A percentile compares a stretch with the other conserved stretches of the same genome.
phyloP scores from a whole-genome alignment of 1,140 invertebrate species.

The Papilio glaucus region DNA sequence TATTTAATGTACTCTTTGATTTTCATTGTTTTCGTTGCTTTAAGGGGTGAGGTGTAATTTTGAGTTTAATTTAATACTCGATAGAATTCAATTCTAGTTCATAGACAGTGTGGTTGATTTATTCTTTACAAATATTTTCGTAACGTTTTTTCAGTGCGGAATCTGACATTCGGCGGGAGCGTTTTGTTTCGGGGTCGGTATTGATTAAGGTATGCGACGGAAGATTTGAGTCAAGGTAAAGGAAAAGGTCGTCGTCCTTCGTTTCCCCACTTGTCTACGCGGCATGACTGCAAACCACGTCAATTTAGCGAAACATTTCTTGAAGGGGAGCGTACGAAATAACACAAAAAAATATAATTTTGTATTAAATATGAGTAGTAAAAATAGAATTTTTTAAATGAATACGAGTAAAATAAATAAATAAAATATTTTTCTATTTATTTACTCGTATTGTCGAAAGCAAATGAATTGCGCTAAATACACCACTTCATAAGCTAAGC shows the following conservation, averaged over 20 bases:
- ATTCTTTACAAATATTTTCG: background rate
- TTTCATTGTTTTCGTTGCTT: too few relatives aligned
- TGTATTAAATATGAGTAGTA: background rate
- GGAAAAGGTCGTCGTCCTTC: slow-evolving; percentile 36
- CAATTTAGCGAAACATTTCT: slow-evolving; percentile 20
- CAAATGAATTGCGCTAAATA: too few relatives aligned
- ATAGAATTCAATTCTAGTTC: background rate
- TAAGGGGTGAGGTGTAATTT: background rate
- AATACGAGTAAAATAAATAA: too few relatives aligned
- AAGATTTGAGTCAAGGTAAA: slow-evolving; percentile 38
- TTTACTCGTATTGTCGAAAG: too few relatives aligned
- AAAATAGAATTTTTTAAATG: too few relatives aligned
- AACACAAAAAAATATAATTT: background rate
- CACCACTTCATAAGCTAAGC: too few relatives aligned
- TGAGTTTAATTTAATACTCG: background rate
- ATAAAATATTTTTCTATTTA: too few relatives aligned
- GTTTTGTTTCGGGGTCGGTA: slow-evolving; percentile 27
- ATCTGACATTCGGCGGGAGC: background rate
- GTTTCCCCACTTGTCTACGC: slow-evolving; percentile 15
- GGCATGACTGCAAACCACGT: slow-evolving; percentile 3
- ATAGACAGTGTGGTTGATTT: background rate
- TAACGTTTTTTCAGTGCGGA: slow-evolving; percentile 6
- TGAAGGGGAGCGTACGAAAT: background rate
- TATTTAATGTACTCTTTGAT: background rate
- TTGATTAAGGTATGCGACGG: slow-evolving; percentile 34